These are phyloP conservation scores for Patella ulyssiponensis DNA, from an alignment of 2,888 invertebrate species.

Conservation along the genomic window DNA sequence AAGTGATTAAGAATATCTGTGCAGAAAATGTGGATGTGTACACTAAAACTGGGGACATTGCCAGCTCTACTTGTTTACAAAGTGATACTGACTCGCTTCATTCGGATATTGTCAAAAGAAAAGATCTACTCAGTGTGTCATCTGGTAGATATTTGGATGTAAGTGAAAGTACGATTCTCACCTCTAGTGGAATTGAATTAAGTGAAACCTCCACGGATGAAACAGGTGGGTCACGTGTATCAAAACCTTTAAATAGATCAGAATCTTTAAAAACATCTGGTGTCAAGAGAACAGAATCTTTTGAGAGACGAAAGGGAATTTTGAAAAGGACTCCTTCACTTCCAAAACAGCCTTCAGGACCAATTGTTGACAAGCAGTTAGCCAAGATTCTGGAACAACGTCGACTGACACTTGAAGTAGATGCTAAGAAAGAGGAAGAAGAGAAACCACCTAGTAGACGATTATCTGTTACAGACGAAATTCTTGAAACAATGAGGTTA, in stretches of 20 bases:
- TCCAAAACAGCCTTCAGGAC: conserved; percentile 42
- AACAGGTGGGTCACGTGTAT: neutral
- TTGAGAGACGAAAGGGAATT: conserved; percentile 56
- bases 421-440: conserved; percentile 32
- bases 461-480: conserved; percentile 52
- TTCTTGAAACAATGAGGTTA: conserved; percentile 48
- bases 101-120: conserved; percentile 15
- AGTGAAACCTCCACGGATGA: conserved; percentile 2
- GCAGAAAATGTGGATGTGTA: neutral
- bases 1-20: neutral
- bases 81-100: conserved; percentile 13
- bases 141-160: neutral
- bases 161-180: conserved; percentile 4
- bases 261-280: conserved; percentile 14
- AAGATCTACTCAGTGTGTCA: neutral
- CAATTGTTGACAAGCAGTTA: conserved; percentile 57
- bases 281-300: conserved; percentile 45
- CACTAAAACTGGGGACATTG: conserved; percentile 13
- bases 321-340: conserved; percentile 59
- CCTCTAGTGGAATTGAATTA: neutral
- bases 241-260: conserved; percentile 13
- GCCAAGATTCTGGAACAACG: conserved; percentile 53
- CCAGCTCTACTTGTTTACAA: conserved; percentile 8
- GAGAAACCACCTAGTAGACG: conserved; percentile 21
- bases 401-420: conserved; percentile 42